Base-by-base conservation (phyloP, 2,113 vertebrate species). In the Rhabdornis inornatus region DNA sequence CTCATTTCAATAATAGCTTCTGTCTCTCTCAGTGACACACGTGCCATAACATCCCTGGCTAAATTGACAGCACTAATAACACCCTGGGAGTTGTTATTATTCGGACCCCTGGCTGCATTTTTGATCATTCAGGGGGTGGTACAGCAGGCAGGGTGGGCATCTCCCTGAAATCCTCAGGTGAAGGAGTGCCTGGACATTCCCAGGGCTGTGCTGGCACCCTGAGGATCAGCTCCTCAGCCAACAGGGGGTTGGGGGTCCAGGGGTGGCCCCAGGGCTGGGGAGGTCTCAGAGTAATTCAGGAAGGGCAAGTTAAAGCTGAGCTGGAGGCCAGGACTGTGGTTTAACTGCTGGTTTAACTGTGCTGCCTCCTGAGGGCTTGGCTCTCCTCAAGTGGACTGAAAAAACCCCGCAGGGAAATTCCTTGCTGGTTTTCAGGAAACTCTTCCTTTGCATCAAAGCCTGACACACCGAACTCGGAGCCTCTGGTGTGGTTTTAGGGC, bases 1-100 rank as follows among this genome's bases (percentile, higher is more conserved):
- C 97, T 97, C 96, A 97, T 98, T 97, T 97, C 97, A 97, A 97
- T 98, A 98, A 98, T 98, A 98, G 97, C 97, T 97, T 97, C 97
- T 98, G 97, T 98, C 98, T 98, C 96, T 97, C 89, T 87, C 89
- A 35, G 95, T 82, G 81, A 98, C 96, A 97, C 94, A 94, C 94
- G 95, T 97, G 97, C 96, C 97, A 97, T 94, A 98, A 97, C 95
- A 97, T 94, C 95, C 96, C 74, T 89, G 91, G 96, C 95, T 97
- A 94, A 97, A 97, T 94, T 97, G 97, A 98, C 96, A 98, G 97
- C 95, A 89, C 97, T 97, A 98, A 97, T 97, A 97, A 98, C 92
- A 95, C 92, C 3, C 90, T 87, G 20, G 17, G 52, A 94, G 96
- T 96, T 96, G 91, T 86, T 72, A 70, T 96, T 94, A 92, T 97